phyloP scores from a whole-genome alignment of 2,113 vertebrate genomes.

The Microcebus murinus region DNA sequence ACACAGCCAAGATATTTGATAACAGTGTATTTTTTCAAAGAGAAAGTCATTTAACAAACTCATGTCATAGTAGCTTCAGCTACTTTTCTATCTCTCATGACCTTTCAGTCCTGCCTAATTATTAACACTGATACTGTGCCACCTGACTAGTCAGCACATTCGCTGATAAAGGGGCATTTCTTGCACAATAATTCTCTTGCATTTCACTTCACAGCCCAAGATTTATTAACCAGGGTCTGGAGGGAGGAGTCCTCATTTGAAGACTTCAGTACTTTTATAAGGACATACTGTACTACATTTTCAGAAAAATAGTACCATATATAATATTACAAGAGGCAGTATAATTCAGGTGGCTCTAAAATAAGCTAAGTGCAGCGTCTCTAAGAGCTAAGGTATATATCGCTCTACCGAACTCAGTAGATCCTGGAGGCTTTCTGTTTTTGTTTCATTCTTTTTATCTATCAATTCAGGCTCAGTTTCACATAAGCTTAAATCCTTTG shows the following conservation, averaged over 20 bases:
- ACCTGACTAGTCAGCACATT: conserved; percentile 33
- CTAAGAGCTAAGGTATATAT: background rate
- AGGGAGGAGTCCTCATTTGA: background rate
- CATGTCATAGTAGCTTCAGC: background rate
- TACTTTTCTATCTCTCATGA: background rate
- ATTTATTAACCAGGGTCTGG: conserved; percentile 49
- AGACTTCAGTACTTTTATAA: conserved; percentile 40
- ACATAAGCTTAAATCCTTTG: background rate
- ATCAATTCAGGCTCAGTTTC: background rate
- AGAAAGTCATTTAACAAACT: conserved; percentile 41
- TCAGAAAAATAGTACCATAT: background rate
- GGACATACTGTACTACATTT: conserved; percentile 19
- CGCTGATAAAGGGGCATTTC: conserved; percentile 9
- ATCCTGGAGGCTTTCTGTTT: background rate
- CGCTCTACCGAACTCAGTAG: background rate
- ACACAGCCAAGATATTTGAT: conserved; percentile 34
- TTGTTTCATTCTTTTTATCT: conserved; percentile 10
- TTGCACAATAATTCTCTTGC: conserved; percentile 17
- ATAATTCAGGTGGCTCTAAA: background rate
- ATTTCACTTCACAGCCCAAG: conserved; percentile 46
- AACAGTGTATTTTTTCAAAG: background rate
- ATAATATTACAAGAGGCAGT: background rate
- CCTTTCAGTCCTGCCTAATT: conserved; percentile 61
- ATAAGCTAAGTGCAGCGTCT: background rate
- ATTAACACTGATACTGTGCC: background rate